Conservation (phyloP, 2,888 invertebrate species). For the Ornithoptera priamus region DNA sequence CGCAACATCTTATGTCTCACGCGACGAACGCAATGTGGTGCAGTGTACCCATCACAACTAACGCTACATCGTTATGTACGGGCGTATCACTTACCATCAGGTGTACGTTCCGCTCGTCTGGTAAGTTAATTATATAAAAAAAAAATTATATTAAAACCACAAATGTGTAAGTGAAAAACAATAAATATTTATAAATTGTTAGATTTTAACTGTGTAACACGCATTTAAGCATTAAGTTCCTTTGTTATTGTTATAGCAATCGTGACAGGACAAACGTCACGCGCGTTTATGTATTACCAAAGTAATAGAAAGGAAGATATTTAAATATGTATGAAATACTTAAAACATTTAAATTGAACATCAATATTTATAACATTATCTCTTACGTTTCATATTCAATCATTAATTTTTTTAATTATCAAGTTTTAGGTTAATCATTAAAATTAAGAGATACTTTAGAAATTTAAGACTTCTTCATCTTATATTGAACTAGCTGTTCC, state of each 20-base stretch:
- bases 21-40: no score
- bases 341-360: background rate
- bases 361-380: background rate
- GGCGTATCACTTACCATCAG: no score
- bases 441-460: no score
- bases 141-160: no score
- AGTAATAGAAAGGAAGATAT: background rate
- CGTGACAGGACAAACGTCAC: constrained; percentile 6
- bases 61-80: no score
- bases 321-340: background rate
- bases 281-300: background rate
- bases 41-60: no score
- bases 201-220: constrained; percentile 2
- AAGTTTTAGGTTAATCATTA: no score
- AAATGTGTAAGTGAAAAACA: background rate
- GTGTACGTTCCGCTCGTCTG: no score
- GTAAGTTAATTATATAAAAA: no score
- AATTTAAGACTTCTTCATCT: no score
- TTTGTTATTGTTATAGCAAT: constrained; percentile 10
- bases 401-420: background rate
- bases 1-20: no score
- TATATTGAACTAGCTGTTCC: no score
- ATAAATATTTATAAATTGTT: background rate
- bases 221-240: constrained; percentile 2
- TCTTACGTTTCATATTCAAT: background rate